A percentile compares a stretch with the other conserved stretches of the same genome.
Conservation (phyloP, 2,797 vertebrate genomes). For the Neomorphus geoffroyi region DNA sequence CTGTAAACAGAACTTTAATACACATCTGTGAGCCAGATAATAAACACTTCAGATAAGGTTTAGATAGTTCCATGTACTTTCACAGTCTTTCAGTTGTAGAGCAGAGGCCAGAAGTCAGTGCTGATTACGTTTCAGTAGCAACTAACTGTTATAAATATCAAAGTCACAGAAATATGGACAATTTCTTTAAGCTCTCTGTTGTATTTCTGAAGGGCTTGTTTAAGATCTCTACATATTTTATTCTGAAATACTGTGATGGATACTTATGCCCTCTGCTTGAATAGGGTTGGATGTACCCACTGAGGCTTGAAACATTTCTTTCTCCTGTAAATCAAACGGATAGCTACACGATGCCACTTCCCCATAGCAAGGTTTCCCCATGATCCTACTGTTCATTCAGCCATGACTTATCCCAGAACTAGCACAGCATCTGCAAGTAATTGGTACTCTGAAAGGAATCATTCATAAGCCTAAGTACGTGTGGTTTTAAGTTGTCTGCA, state of each 20-base stretch:
- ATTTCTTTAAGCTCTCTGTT: background rate
- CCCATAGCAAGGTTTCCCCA: background rate
- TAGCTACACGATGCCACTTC: background rate
- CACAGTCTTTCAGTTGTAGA: background rate
- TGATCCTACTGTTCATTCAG: background rate
- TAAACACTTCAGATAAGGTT: conserved; percentile 2
- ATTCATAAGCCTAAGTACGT: background rate
- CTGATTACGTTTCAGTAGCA: background rate
- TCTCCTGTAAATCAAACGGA: background rate
- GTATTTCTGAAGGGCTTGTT: background rate
- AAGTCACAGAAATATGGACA: background rate
- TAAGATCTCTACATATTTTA: background rate
- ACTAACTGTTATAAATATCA: background rate
- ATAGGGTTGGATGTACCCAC: background rate
- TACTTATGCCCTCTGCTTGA: background rate
- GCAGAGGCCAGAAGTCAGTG: background rate
- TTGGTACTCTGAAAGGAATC: background rate
- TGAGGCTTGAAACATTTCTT: background rate
- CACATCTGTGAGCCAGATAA: conserved; percentile 2
- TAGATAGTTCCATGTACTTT: background rate
- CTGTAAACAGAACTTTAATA: background rate
- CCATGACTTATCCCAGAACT: background rate
- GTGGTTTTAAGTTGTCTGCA: background rate
- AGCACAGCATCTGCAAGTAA: background rate
- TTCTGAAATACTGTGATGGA: background rate